Base-by-base conservation (phyloP, 2,797 vertebrate species). In the Tympanoctomys barrerae region DNA sequence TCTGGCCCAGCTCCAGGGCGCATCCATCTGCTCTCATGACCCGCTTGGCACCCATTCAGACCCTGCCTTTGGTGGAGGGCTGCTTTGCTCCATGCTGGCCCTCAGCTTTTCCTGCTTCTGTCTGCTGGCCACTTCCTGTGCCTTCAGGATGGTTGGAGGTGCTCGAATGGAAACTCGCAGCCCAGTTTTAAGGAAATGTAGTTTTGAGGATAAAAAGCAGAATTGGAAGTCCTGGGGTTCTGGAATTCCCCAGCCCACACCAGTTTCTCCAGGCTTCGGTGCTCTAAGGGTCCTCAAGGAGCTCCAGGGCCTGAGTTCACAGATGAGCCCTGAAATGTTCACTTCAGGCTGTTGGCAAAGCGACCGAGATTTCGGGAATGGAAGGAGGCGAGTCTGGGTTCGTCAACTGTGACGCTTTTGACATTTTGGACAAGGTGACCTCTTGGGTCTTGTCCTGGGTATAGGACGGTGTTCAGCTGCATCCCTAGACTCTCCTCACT, bases 361-460 rank as follows among this genome's bases (percentile, higher is more conserved):
- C 24, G 39, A 39, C 39, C 26, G 11, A 42, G 39, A 22, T 42
- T 1, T 73, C 71, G 26, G 6, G 21, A 73, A 13, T 24, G 14
- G 14, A 70, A 2, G 8, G n/a, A 33, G 8, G 33, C 19, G 75
- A 88, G 75, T 42, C 16, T 42, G 82, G 79, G 28, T 90, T 93
- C 94, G 81, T 78, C 87, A 87, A 81, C 64, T 36, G 6, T 28
- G 66, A 70, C 66, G n/a, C 33, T 70, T 16, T 68, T 73, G 52
- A 62, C n/a, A 91, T 95, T 75, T 68, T 70, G n/a, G 22, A 93
- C 46, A 71, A 93, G 96, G 83, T 31, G 42, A 31, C 28, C 33
- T 13, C n/a, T 13, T 71, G 14, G 73, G 21, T 28, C 31, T 70
- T 70, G 33, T 70, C 66, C 66, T n/a, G 70, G 70, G 70, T 39